These are phyloP conservation scores for Xenopus laevis DNA, from an alignment of 2,113 vertebrate species.

Conservation along the genomic window DNA sequence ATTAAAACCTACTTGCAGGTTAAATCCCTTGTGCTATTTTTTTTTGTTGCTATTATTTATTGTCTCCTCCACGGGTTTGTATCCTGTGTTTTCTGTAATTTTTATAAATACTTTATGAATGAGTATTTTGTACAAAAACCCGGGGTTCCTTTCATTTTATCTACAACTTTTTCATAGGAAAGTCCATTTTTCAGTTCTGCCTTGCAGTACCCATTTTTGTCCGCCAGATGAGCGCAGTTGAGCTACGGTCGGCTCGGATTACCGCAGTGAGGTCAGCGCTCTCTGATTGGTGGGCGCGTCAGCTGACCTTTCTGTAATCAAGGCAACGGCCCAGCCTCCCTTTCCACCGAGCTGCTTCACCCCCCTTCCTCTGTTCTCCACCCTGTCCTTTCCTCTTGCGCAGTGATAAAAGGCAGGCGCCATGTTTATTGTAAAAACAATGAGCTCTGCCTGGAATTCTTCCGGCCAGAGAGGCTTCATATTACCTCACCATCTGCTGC, in stretches of 20 bases:
- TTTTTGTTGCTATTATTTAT: too few relatives aligned
- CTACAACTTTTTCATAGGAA: not conserved
- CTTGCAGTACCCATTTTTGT: conserved; percentile 57
- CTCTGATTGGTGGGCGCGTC: conserved; percentile 65
- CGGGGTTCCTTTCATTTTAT: too few relatives aligned
- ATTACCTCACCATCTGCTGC: not conserved
- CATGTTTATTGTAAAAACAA: conserved; percentile 55
- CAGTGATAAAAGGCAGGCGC: conserved; percentile 61
- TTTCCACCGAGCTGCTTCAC: not conserved
- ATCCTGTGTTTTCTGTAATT: too few relatives aligned
- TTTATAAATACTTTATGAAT: not conserved
- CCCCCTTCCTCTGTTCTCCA: conserved; percentile 57
- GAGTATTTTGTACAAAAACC: not conserved
- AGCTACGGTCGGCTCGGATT: conserved; percentile 64
- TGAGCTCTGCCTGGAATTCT: conserved; percentile 47
- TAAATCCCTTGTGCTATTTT: too few relatives aligned
- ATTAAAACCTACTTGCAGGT: too few relatives aligned
- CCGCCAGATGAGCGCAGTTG: conserved; percentile 90
- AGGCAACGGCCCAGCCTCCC: conserved; percentile 29
- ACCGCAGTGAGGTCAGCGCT: conserved; percentile 62
- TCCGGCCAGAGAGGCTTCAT: conserved; percentile 46
- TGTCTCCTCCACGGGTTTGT: too few relatives aligned
- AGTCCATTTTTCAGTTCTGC: not conserved
- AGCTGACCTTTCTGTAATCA: conserved; percentile 60
- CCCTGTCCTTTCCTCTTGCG: conserved; percentile 73